A percentile compares a stretch with the other conserved stretches of the same genome.
phyloP scores from a whole-genome alignment of 1,140 invertebrate genomes.

The Euwallacea similis region DNA sequence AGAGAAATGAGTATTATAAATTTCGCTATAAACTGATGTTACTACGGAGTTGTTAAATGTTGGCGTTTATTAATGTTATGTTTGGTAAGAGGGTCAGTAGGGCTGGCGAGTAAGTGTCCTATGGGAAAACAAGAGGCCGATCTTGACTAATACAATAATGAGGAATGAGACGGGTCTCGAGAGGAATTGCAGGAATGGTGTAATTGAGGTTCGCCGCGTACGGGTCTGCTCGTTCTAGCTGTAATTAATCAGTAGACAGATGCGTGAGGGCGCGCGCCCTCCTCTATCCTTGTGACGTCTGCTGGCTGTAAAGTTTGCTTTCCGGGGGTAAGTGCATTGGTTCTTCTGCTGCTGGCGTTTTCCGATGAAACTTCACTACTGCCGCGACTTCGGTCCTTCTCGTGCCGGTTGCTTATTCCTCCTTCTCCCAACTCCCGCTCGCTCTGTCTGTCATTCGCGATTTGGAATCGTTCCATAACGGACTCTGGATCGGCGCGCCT shows the following conservation, averaged over 20 bases:
- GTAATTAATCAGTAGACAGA: conserved; percentile 46
- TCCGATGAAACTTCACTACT: conserved; percentile 30
- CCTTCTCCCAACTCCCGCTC: not conserved
- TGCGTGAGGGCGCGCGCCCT: conserved; percentile 44
- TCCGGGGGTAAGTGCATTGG: conserved; percentile 39
- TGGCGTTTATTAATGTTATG: not conserved
- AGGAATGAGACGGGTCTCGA: conserved; percentile 43
- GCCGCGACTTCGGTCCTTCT: conserved; percentile 13
- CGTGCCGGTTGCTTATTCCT: conserved; percentile 16
- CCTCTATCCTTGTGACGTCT: conserved; percentile 36
- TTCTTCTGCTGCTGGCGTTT: conserved; percentile 36
- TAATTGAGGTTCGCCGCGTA: conserved; percentile 47
- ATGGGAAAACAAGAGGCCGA: conserved; percentile 36
- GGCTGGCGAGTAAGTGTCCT: conserved; percentile 15
- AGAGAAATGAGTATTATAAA: too few species aligned
- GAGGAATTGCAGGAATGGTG: conserved; percentile 47
- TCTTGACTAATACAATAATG: conserved; percentile 43
- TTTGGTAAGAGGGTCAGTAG: conserved; percentile 30
- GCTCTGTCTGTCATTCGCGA: conserved; percentile 29
- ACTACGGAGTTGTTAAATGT: not conserved
- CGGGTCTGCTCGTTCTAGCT: conserved; percentile 40
- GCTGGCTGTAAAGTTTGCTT: conserved; percentile 40
- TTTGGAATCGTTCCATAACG: conserved; percentile 25
- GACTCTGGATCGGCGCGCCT: conserved; percentile 11
- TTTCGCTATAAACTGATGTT: too few species aligned